Evolutionary conservation across 2,113 vertebrate genomes (phyloP).

Genomic region (Myotis davidii): DNA sequence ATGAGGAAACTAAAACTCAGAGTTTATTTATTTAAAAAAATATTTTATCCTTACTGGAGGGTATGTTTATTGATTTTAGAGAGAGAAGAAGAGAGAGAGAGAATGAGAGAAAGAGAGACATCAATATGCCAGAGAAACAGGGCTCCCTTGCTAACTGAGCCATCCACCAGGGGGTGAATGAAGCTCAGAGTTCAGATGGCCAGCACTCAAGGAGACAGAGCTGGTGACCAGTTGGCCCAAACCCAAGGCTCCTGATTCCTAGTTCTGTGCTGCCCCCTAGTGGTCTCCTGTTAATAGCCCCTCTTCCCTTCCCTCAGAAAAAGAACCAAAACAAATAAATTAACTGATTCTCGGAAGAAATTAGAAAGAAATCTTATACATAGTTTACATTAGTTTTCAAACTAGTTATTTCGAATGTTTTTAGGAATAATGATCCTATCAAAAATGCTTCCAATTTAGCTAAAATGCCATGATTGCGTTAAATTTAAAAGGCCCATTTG

Average conservation of each 20-base stretch:
- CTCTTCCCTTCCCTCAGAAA: not conserved
- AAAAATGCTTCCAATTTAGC: not conserved
- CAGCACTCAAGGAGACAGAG: not conserved
- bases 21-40: not conserved
- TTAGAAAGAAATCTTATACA: not conserved
- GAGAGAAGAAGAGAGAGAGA: not conserved
- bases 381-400: not conserved
- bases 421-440: not conserved
- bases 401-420: not conserved
- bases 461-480: not conserved
- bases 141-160: not conserved
- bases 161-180: not conserved
- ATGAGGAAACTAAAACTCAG: not conserved
- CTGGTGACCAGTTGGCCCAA: not conserved
- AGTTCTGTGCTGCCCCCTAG: slow-evolving; percentile 1
- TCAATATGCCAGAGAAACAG: not conserved
- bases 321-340: not conserved
- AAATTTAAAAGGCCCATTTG: not conserved
- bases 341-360: not conserved
- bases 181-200: not conserved
- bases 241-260: not conserved
- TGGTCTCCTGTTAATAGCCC: not conserved
- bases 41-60: not conserved
- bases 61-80: not conserved
- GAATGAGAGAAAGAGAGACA: not conserved